phyloP scores from a whole-genome alignment of 1,140 invertebrate species.

The Zaprionus davidi region DNA sequence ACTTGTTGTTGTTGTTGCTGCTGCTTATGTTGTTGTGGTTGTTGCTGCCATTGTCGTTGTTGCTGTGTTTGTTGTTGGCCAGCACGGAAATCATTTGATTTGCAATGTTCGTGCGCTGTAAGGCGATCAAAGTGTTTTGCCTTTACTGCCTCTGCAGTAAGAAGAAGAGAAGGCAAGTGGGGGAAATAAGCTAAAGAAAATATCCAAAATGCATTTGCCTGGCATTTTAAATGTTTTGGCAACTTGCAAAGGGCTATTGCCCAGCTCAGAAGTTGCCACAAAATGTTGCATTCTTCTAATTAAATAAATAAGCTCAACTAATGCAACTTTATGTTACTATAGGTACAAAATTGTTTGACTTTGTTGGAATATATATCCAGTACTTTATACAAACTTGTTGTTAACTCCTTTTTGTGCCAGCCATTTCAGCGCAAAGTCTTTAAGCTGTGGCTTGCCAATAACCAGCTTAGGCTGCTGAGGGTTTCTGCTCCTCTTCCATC shows the following conservation, averaged over 20 bases:
- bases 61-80: conserved; percentile 44
- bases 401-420: background rate
- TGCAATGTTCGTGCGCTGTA: conserved; percentile 69
- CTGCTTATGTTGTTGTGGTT: conserved; percentile 16
- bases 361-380: background rate
- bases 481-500: background rate
- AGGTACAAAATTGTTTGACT: background rate
- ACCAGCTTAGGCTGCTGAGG: conserved; percentile 17
- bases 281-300: conserved; percentile 7
- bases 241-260: conserved; percentile 14
- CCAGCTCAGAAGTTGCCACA: background rate
- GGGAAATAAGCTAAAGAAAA: conserved; percentile 1
- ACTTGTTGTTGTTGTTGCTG: conserved; percentile 29
- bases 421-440: conserved; percentile 1
- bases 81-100: conserved; percentile 81
- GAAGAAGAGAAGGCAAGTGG: background rate
- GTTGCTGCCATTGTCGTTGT: conserved; percentile 15
- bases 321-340: background rate
- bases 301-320: background rate
- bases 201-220: conserved; percentile 37
- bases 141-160: conserved; percentile 29
- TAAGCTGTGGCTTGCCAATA: conserved; percentile 26
- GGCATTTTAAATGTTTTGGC: conserved; percentile 33
- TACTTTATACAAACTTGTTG: background rate
- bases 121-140: conserved; percentile 75